Conservation (phyloP, 2,113 vertebrate species). For the Ailuropoda melanoleuca region DNA sequence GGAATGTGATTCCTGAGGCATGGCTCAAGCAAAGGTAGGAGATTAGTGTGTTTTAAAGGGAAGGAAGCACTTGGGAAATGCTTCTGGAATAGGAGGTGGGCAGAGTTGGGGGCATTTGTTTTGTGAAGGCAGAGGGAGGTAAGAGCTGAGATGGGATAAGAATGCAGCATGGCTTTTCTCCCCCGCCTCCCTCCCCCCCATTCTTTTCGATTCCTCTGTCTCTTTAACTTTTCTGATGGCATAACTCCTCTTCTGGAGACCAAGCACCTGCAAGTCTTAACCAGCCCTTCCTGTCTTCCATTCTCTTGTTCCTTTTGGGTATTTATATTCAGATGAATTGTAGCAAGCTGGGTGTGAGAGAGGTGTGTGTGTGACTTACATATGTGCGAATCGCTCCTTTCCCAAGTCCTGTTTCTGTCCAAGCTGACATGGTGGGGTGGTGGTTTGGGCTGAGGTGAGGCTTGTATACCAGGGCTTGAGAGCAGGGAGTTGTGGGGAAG, state of each 20-base stretch:
- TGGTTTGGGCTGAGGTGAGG: background rate
- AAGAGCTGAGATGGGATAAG: background rate
- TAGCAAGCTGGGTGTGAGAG: background rate
- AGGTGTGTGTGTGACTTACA: background rate
- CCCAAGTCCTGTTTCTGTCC: background rate
- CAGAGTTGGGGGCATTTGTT: background rate
- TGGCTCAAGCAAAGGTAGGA: background rate
- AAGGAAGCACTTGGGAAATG: background rate
- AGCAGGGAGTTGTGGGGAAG: background rate
- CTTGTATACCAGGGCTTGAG: background rate
- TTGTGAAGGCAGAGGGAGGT: background rate
- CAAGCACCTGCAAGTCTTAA: background rate
- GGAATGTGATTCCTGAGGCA: background rate
- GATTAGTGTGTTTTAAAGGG: background rate
- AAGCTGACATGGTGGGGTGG: background rate
- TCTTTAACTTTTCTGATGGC: background rate
- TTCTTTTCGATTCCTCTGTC: background rate
- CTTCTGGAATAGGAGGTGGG: background rate
- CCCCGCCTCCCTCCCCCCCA: too few species aligned
- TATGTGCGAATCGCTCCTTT: background rate
- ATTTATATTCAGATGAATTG: background rate
- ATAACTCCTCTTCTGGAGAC: background rate
- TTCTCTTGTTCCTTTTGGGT: background rate
- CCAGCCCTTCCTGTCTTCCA: background rate
- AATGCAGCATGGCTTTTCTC: background rate